Conservation (phyloP, 64 coral and sea anemone species). For the Pachyseris speciosa region DNA sequence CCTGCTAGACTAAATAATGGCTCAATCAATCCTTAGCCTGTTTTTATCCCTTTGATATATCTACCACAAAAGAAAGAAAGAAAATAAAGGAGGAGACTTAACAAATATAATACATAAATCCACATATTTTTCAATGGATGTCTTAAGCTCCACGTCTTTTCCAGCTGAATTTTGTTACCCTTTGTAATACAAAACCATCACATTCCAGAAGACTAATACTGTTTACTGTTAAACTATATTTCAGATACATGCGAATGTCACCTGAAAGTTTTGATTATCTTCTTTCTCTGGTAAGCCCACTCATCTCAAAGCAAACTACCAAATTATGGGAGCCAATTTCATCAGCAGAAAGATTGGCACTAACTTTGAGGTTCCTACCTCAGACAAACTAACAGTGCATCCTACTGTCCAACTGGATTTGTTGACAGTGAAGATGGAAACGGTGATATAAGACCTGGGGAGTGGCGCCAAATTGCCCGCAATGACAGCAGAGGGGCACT, state of each 20-base stretch:
- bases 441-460: slow-evolving; percentile 56
- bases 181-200: no score
- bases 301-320: not conserved
- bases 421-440: slow-evolving; percentile 42
- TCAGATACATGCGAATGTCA: slow-evolving; percentile 53
- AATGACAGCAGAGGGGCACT: slow-evolving; percentile 31
- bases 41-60: no score
- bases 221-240: no score
- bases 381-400: slow-evolving; percentile 34
- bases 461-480: slow-evolving; percentile 56
- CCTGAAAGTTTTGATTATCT: slow-evolving; percentile 38
- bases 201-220: no score
- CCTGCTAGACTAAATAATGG: no score
- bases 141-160: no score
- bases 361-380: slow-evolving; percentile 30
- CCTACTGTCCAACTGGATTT: slow-evolving; percentile 13
- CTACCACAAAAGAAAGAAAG: no score
- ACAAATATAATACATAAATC: no score
- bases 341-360: slow-evolving; percentile 32
- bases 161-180: no score
- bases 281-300: not conserved
- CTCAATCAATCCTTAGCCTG: no score
- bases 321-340: not conserved
- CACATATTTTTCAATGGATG: no score
- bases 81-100: no score